phyloP scores from a whole-genome alignment of 2,113 vertebrate species.

The Corythornis vintsioides region DNA sequence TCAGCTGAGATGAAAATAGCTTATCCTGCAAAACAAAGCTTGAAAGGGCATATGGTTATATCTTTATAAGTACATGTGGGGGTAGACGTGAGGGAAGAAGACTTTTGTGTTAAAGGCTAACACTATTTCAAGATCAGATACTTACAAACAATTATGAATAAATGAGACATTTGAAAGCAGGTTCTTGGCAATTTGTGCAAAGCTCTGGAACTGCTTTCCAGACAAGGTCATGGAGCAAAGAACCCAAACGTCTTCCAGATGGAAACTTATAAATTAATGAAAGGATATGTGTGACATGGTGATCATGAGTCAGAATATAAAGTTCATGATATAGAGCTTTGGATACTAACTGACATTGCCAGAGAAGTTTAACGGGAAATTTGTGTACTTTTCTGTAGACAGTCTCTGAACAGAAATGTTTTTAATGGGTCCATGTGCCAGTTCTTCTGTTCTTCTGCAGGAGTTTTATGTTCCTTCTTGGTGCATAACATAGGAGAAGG shows the following conservation, averaged over 20 bases:
- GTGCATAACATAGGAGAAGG: neutral
- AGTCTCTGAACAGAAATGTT: neutral
- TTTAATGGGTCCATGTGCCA: neutral
- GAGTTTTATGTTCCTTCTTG: neutral
- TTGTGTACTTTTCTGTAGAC: neutral
- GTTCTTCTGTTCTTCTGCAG: neutral
- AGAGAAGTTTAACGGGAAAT: neutral
- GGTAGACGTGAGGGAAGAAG: slow-evolving; percentile 10
- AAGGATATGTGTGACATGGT: neutral
- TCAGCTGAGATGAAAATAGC: slow-evolving; percentile 59
- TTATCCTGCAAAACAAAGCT: slow-evolving; percentile 59
- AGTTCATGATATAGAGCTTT: neutral
- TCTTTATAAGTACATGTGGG: slow-evolving; percentile 24
- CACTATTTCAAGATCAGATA: slow-evolving; percentile 46
- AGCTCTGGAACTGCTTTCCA: slow-evolving; percentile 39
- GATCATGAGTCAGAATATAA: slow-evolving; percentile 21
- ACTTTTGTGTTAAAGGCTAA: slow-evolving; percentile 23
- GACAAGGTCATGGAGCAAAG: neutral
- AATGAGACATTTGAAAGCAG: slow-evolving; percentile 9
- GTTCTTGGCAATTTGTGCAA: slow-evolving; percentile 34
- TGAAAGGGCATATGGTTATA: slow-evolving; percentile 60
- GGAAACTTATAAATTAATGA: slow-evolving; percentile 43
- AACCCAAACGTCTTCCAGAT: slow-evolving; percentile 35
- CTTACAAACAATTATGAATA: slow-evolving; percentile 50
- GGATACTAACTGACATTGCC: neutral